phyloP scores from a whole-genome alignment of 2,888 invertebrate genomes.

The Bimastos eiseni region DNA sequence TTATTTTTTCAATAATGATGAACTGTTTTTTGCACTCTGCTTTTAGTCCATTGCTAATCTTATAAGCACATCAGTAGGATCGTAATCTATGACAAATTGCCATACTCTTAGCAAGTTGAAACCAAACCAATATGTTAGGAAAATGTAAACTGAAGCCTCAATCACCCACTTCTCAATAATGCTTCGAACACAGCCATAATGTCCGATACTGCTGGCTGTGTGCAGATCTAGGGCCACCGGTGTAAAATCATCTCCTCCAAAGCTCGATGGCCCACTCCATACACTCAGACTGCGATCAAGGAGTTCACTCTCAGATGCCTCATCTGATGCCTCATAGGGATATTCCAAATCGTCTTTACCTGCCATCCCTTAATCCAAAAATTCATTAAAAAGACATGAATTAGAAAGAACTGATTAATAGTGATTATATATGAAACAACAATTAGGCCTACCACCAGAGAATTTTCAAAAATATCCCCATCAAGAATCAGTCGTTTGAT shows the following conservation, averaged over 20 bases:
- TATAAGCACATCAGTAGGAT: too few relatives aligned
- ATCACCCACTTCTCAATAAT: conserved; percentile 53
- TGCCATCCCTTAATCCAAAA: conserved; percentile 5
- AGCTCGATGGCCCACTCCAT: conserved; percentile 54
- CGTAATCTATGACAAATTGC: too few relatives aligned
- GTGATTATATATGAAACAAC: background rate
- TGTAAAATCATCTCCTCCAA: conserved; percentile 53
- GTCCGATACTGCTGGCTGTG: conserved; percentile 60
- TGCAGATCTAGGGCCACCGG: conserved; percentile 58
- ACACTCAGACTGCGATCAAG: conserved; percentile 58
- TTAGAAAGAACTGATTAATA: background rate
- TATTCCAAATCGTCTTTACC: conserved; percentile 31
- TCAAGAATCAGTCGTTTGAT: background rate
- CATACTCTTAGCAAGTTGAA: background rate
- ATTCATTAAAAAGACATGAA: background rate
- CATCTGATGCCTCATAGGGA: conserved; percentile 56
- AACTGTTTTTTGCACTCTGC: too few relatives aligned
- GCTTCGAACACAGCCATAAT: conserved; percentile 56
- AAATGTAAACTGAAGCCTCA: background rate
- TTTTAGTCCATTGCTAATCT: too few relatives aligned
- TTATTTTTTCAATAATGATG: too few relatives aligned
- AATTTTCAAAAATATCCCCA: background rate
- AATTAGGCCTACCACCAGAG: too few relatives aligned
- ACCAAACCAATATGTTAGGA: background rate
- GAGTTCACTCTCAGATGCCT: conserved; percentile 59